Evolutionary conservation across 2,113 vertebrate species (phyloP).

Genomic region (Rhagologus leucostigma): DNA sequence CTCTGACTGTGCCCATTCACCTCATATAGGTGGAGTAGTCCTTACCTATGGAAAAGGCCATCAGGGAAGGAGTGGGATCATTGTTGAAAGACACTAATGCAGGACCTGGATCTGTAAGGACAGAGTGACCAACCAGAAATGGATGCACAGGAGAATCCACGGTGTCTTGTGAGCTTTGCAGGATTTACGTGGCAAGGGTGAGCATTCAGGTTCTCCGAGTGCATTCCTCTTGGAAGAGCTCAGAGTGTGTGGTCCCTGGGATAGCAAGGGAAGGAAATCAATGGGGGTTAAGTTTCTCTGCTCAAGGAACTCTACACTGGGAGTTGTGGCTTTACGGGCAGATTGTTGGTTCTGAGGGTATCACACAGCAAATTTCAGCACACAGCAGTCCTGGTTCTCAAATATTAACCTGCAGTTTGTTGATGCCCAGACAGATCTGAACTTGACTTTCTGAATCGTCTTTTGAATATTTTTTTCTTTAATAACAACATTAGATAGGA

Average conservation of each 20-base stretch:
- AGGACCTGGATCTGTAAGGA: not conserved
- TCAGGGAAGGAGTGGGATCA: not conserved
- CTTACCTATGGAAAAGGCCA: not conserved
- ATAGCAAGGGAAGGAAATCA: not conserved
- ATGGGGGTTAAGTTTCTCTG: not conserved
- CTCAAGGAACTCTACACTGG: not conserved
- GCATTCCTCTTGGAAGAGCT: not conserved
- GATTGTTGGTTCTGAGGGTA: not conserved
- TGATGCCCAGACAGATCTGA: not conserved
- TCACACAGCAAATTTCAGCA: not conserved
- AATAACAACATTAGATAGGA: not conserved
- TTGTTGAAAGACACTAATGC: not conserved
- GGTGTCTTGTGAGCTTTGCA: not conserved
- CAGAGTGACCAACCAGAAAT: not conserved
- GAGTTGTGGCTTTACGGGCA: not conserved
- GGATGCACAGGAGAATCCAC: not conserved
- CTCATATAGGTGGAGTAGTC: fast-evolving
- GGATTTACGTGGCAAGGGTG: not conserved
- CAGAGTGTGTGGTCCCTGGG: not conserved
- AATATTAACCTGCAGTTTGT: not conserved
- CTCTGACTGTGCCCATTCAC: not conserved
- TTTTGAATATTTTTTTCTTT: not conserved
- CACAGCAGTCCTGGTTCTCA: not conserved
- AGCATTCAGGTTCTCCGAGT: not conserved
- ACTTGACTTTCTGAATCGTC: not conserved